Base-by-base conservation (phyloP, 2,888 invertebrate genomes). In the Shargacucullia verbasci region DNA sequence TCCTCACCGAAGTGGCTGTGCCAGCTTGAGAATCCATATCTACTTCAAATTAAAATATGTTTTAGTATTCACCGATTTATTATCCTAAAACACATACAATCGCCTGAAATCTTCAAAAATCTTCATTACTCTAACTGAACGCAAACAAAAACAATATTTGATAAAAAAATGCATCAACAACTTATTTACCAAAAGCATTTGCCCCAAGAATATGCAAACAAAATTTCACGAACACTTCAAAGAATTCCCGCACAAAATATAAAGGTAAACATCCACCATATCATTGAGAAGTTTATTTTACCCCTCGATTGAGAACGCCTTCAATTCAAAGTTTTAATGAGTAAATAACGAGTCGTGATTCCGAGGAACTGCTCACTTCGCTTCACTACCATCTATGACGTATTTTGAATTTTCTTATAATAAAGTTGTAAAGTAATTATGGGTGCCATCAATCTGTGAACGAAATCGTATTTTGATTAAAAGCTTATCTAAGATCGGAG, bases 251-350 rank as follows among this genome's bases (percentile, higher is more conserved):
- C 44, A 40, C 47, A 55, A 68, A 79, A 81, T 77, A 72, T 74
- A 71, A 74, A 78, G 55, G 74, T 74, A 81, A 84, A 85, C 79
- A 81, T 80, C 60, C 43, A 62, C 67, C 64, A 63, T 73, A 79
- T 84, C 82, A 87, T 85, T 84, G 84, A 78, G 82, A 89, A 88
- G 81, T 89, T 87, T 82, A 81, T 81, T 84, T 84, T 81, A 79
- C 75, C 57, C 71, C 59, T 66, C 80, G 74, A 82, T 84, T 85
- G 82, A 76, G 82, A 84, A 83, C 84, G 85, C 83, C 84, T 83
- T 82, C 87, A 86, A 89, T 88, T 80, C 82, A 69, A 91, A 91
- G 86, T 91, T 91, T 88, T 91, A 91, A 91, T 91, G 90, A 90
- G 90, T 90, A 92, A 91, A 92, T 91, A 91, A 91, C 90, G 81